Conservation (phyloP, 2,888 invertebrate genomes). For the Tiphia femorata region DNA sequence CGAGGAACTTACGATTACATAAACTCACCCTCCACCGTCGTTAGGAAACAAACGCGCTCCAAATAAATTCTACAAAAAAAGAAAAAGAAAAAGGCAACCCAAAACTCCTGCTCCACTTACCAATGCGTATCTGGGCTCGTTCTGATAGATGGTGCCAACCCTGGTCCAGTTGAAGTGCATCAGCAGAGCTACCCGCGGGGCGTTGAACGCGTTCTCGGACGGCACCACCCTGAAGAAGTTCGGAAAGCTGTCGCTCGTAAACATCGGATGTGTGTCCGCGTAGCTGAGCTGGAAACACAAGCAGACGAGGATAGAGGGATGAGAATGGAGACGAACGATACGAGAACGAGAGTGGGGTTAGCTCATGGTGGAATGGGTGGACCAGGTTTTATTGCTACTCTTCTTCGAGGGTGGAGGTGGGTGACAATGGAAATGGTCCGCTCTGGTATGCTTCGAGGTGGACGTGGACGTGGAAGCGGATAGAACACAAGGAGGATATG, state of each 20-base stretch:
- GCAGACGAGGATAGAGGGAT: background rate
- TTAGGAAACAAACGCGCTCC: too few species aligned
- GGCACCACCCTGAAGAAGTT: constrained; percentile 98
- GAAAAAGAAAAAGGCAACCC: too few species aligned
- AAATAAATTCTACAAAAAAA: too few species aligned
- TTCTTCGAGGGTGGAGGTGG: background rate
- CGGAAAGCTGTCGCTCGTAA: constrained; percentile 92
- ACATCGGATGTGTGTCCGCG: constrained; percentile 98
- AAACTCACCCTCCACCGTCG: too few species aligned
- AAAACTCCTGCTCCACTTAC: too few species aligned
- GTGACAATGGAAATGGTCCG: background rate
- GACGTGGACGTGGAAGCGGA: too few species aligned
- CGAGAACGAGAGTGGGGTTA: too few species aligned
- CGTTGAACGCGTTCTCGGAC: constrained; percentile 95
- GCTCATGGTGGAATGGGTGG: too few species aligned
- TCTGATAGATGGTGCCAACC: constrained; percentile 97
- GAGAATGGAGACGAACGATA: background rate
- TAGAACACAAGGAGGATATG: too few species aligned
- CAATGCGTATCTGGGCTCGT: constrained; percentile 92
- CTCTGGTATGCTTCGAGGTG: background rate
- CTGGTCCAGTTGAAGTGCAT: constrained; percentile 96
- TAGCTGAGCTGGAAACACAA: constrained; percentile 84
- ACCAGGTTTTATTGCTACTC: background rate
- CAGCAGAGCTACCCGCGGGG: constrained; percentile 88
- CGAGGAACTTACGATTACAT: too few species aligned